Evolutionary conservation across 2,113 vertebrate species (phyloP), one percentile per base, ranked within the genome.

Genomic region (Caloenas nicobarica): DNA sequence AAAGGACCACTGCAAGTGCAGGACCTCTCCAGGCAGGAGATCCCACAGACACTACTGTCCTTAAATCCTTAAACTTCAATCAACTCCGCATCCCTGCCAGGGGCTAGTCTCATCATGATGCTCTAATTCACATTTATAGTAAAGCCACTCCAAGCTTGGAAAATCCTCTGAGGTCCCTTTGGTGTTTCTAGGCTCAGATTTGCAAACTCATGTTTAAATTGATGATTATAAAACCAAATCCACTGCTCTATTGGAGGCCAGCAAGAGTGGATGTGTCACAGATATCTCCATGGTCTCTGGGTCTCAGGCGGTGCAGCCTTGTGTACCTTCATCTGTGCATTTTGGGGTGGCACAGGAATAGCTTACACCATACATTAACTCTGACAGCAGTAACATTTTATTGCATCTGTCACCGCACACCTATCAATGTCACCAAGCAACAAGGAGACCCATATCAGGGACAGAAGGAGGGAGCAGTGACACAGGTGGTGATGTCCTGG

Each of bases 271-370:
- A 2, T 21, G 22, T 16, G n/a, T 34, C 24, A 34, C 74, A 23
- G 38, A 7, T 1, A 11, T 8, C 26, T 31, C 44, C 0, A 0
- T 25, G 57, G 7, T 48, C 50, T 57, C 42, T 1, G 0, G 4
- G 8, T 48, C 23, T 53, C 64, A 25, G 46, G 51, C 0, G 0
- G 34, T 6, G n/a, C 26, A 11, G 51, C 3, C 26, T 1, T 34
- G 16, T 53, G 33, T 23, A 29, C 22, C 14, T 68, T 46, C 62
- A 16, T 25, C 69, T 53, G 8, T 14, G 11, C 36, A 9, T 42
- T 66, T 61, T 40, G 29, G 26, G 64, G 24, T 29, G 44, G 23
- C 73, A 11, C 23, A 19, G 61, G 64, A 53, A 7, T 21, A 66
- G 18, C 26, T 89, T 10, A 13, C 21, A 31, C 4, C 21, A 10